phyloP scores from a whole-genome alignment of 2,888 invertebrate genomes.

The Caenorhabditis sinica region DNA sequence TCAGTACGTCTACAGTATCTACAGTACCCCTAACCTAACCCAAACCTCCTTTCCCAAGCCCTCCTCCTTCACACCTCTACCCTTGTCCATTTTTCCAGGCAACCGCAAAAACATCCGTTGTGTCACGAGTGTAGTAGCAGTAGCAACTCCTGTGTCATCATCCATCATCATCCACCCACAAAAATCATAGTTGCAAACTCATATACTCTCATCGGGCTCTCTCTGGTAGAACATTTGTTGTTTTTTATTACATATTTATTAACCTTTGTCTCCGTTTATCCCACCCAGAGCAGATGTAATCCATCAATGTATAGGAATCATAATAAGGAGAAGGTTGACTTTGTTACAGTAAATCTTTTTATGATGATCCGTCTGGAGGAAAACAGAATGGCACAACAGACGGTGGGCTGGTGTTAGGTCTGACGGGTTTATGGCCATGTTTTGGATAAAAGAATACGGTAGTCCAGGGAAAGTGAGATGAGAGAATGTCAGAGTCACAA shows the following conservation, averaged over 20 bases:
- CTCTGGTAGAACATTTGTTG: slow-evolving; percentile 14
- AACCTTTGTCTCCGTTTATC: background rate
- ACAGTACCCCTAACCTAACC: background rate
- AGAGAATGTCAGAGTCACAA: too few species aligned
- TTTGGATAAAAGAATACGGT: too few species aligned
- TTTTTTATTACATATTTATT: slow-evolving; percentile 14
- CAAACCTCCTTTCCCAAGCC: too few species aligned
- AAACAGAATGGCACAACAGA: too few species aligned
- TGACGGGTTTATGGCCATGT: too few species aligned
- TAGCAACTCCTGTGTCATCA: background rate
- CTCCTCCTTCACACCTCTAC: too few species aligned
- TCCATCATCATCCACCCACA: background rate
- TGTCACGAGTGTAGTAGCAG: slow-evolving; percentile 33
- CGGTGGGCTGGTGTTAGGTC: too few species aligned
- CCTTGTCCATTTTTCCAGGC: slow-evolving; percentile 40
- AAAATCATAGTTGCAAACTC: background rate
- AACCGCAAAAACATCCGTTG: slow-evolving; percentile 45
- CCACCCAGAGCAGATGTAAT: slow-evolving; percentile 19
- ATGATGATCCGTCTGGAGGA: too few species aligned
- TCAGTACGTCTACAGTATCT: too few species aligned
- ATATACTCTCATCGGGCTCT: background rate
- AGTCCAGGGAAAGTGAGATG: too few species aligned
- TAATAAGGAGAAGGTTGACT: slow-evolving; percentile 41
- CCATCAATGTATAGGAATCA: slow-evolving; percentile 27
- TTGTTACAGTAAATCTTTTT: slow-evolving; percentile 21